Conservation (phyloP, 1,140 invertebrate genomes). For the Scaptomyza pallida region DNA sequence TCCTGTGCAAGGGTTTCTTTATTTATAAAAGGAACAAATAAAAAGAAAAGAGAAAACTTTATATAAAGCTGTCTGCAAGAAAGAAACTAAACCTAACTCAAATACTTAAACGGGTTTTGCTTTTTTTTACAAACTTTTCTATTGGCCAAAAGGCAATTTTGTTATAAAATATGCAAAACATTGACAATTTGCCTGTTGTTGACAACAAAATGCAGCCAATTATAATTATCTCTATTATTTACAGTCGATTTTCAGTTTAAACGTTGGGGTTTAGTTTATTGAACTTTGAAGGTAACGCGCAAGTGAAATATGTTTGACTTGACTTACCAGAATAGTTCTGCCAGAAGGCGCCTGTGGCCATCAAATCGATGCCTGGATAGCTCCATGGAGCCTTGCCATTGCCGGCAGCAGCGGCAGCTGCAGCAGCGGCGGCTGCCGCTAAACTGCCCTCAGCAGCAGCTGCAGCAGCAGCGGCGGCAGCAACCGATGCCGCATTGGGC, state of each 20-base stretch:
- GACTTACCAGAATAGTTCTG: conserved; percentile 93
- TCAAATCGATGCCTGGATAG: conserved; percentile 90
- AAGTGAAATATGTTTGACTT: not conserved
- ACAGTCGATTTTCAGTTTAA: no score
- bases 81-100: no score
- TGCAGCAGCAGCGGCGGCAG: conserved; percentile 46
- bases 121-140: no score
- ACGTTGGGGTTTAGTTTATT: no score
- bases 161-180: not conserved
- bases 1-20: conserved; percentile 93
- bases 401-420: conserved; percentile 74
- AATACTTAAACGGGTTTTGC: no score
- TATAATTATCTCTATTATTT: not conserved
- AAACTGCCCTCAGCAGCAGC: conserved; percentile 84
- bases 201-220: not conserved
- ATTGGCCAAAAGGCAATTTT: not conserved
- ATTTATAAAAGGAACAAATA: conserved; percentile 27
- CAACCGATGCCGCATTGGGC: conserved; percentile 37
- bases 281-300: no score
- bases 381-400: conserved; percentile 86
- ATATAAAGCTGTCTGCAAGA: not conserved
- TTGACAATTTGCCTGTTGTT: not conserved
- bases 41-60: conserved; percentile 8
- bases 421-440: conserved; percentile 70
- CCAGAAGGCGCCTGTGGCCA: conserved; percentile 92